Base-by-base conservation (phyloP, 2,888 invertebrate species). In the Epirrhoe alternata region DNA sequence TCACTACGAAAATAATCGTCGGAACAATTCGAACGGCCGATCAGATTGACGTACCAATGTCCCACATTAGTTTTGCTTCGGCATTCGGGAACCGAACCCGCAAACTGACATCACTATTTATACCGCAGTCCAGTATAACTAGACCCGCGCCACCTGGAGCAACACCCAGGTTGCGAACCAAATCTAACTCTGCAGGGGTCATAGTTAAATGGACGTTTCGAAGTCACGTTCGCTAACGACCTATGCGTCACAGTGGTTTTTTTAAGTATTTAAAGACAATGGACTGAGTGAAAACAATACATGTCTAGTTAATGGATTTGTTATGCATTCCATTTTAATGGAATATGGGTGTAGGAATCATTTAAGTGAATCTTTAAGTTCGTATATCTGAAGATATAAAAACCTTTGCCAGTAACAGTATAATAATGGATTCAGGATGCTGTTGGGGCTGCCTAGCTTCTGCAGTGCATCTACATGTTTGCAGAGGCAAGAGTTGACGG, bases 71-170 rank as follows among this genome's bases (percentile, higher is more conserved):
- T 82, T 80, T 77, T 81, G 84, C 85, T 85, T 84, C 81, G 88
- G 90, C 82, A 90, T 90, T 89, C 89, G 86, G 88, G 88, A 88
- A 87, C 88, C 85, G 78, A 86, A 85, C 81, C 81, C 78, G 88
- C 79, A 87, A 89, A 89, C 86, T 87, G 90, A 90, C 89, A 86
- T 78, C 82, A 85, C 89, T 90, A 91, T 90, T 89, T 87, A 87
- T 90, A 90, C 66, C 60, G 73, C 71, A 68, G 67, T 78, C 88
- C 85, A 86, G 68, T 71, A 61, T 77, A 74, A 74, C 62, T 60
- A 78, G 85, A 81, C 65, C 84, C 68, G 68, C 74, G 73, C 77
- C 82, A 84, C 83, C 79, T 83, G 82, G 69, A 79, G 79, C 74
- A 74, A 78, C 55, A 58, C 61, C 16, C 16, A 30, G n/a, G 53